phyloP scores from a whole-genome alignment of 1,140 invertebrate species.

The Ceratitis capitata region DNA sequence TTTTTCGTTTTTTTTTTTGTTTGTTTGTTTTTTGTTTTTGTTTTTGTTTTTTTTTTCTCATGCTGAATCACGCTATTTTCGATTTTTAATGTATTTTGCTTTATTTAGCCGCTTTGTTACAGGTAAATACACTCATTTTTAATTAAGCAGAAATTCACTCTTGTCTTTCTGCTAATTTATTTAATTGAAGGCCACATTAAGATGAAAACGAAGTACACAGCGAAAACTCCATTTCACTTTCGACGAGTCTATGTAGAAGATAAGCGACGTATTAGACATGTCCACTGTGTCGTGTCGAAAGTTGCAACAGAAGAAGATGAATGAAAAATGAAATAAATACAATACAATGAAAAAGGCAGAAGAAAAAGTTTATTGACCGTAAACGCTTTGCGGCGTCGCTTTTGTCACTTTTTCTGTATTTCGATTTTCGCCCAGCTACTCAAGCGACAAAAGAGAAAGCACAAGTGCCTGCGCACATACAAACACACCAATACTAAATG shows the following conservation, averaged over 20 bases:
- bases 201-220: constrained; percentile 2
- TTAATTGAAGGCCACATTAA: background rate
- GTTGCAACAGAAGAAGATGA: background rate
- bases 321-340: background rate
- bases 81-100: background rate
- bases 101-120: too few relatives aligned
- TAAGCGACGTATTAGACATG: background rate
- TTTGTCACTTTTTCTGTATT: background rate
- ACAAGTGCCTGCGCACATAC: background rate
- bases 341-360: background rate
- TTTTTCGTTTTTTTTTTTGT: too few relatives aligned
- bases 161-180: background rate
- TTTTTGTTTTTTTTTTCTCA: background rate
- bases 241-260: background rate
- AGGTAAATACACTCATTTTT: background rate
- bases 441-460: constrained; percentile 10
- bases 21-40: background rate
- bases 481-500: too few relatives aligned
- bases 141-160: background rate
- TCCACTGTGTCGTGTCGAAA: background rate
- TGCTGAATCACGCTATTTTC: background rate
- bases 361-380: constrained; percentile 29
- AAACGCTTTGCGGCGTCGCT: background rate
- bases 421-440: background rate
- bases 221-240: constrained; percentile 9